These are phyloP conservation scores for Asarcornis scutulata DNA, from an alignment of 2,113 vertebrate species.

Conservation along the genomic window DNA sequence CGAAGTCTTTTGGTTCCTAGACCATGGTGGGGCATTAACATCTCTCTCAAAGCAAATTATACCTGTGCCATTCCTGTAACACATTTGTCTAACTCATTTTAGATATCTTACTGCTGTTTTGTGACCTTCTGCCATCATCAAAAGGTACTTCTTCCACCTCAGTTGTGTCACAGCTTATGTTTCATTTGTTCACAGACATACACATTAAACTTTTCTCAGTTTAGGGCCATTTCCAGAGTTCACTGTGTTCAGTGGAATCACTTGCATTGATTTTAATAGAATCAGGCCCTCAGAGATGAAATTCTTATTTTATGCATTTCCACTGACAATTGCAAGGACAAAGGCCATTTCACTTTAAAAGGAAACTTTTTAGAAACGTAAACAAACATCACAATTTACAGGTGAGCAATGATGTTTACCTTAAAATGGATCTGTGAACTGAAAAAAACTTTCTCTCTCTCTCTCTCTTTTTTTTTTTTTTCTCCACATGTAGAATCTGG, in stretches of 20 bases:
- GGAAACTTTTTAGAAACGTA: background rate
- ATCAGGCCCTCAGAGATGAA: slow-evolving; percentile 40
- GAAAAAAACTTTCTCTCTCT: slow-evolving; percentile 17
- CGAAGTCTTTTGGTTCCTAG: background rate
- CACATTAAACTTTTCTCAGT: background rate
- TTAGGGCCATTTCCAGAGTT: slow-evolving; percentile 26
- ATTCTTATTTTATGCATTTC: slow-evolving; percentile 4
- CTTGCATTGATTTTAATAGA: slow-evolving; percentile 10
- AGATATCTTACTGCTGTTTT: background rate
- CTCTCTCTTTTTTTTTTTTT: slow-evolving; percentile 18
- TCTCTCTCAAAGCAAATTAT: background rate
- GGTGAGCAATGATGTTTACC: slow-evolving; percentile 56
- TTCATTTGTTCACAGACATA: slow-evolving; percentile 24
- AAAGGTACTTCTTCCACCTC: slow-evolving; percentile 7
- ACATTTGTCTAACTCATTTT: slow-evolving; percentile 34
- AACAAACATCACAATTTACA: slow-evolving; percentile 11
- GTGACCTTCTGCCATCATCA: slow-evolving; percentile 28
- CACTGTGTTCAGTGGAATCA: background rate
- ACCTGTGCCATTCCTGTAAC: background rate
- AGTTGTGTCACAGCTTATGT: background rate
- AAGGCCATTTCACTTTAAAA: slow-evolving; percentile 33
- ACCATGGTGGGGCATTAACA: background rate
- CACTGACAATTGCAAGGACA: slow-evolving; percentile 7
- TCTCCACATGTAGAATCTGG: background rate
- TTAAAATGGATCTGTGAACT: slow-evolving; percentile 46